Percentiles rank a stretch among this genome's conserved stretches.
Conservation (phyloP, 2,797 vertebrate genomes). For the Sebastes taczanowskii region DNA sequence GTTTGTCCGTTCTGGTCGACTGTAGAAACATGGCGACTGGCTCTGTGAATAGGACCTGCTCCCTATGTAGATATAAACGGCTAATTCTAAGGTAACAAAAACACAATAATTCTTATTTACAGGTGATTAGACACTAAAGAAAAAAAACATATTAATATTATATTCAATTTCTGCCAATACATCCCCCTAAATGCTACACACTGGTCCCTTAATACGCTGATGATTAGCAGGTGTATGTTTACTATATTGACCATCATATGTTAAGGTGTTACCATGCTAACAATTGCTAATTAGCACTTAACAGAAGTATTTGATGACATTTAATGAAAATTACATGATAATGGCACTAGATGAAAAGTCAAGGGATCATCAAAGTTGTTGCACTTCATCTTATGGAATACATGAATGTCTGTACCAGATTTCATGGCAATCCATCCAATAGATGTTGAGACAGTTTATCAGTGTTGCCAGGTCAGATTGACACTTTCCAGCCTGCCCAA, state of each 20-base stretch:
- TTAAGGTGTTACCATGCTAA: neutral
- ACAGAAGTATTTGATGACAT: neutral
- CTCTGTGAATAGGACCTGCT: fast-evolving
- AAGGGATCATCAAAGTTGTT: too few relatives aligned
- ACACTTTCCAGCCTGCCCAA: too few relatives aligned
- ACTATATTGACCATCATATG: neutral
- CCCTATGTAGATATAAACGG: too few relatives aligned
- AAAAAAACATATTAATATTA: fast-evolving
- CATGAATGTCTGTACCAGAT: neutral
- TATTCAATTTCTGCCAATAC: too few relatives aligned
- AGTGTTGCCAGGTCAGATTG: too few relatives aligned
- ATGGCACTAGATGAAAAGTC: too few relatives aligned
- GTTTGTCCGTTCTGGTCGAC: fast-evolving
- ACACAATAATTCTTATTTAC: fast-evolving
- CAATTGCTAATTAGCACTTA: neutral
- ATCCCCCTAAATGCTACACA: too few relatives aligned
- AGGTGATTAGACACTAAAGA: too few relatives aligned
- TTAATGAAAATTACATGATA: too few relatives aligned
- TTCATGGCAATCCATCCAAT: neutral
- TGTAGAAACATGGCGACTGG: too few relatives aligned
- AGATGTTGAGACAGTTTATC: neutral
- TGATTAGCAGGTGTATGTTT: neutral
- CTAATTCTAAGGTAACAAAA: too few relatives aligned
- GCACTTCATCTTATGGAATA: too few relatives aligned
- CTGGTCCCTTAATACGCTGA: neutral